Evolutionary conservation across 2,888 invertebrate species (phyloP).

Genomic region (Catonia carolina): DNA sequence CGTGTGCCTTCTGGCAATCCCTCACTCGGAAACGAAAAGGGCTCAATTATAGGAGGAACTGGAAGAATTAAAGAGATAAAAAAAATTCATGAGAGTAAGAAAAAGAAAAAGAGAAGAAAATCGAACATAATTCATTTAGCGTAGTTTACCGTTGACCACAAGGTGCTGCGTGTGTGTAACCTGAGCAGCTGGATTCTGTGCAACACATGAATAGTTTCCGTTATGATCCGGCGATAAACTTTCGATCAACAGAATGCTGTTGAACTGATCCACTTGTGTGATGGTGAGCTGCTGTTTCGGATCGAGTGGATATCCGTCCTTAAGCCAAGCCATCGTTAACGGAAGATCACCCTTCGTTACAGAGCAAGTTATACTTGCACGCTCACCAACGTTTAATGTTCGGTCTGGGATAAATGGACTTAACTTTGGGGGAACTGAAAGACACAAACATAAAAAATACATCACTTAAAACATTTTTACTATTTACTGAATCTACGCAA

Average conservation of each 20-base stretch:
- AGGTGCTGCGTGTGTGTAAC: conserved; percentile 66
- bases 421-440: conserved; percentile 70
- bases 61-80: conserved; percentile 37
- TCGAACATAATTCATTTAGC: conserved; percentile 23
- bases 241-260: conserved; percentile 70
- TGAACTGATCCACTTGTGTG: conserved; percentile 68
- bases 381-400: conserved; percentile 63
- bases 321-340: conserved; percentile 67
- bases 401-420: conserved; percentile 64
- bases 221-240: conserved; percentile 67
- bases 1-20: conserved; percentile 75
- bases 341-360: conserved; percentile 71
- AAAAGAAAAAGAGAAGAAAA: conserved; percentile 31
- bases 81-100: conserved; percentile 42
- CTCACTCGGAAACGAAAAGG: conserved; percentile 71
- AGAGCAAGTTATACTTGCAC: conserved; percentile 66
- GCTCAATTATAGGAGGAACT: conserved; percentile 81
- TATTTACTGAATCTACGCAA: no score
- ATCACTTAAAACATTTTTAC: no score
- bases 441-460: no score
- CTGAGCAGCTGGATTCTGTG: conserved; percentile 64
- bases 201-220: conserved; percentile 70
- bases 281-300: conserved; percentile 53
- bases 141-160: conserved; percentile 62
- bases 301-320: conserved; percentile 58